Conservation (phyloP, 2,113 vertebrate genomes). For the Donacobius atricapilla region DNA sequence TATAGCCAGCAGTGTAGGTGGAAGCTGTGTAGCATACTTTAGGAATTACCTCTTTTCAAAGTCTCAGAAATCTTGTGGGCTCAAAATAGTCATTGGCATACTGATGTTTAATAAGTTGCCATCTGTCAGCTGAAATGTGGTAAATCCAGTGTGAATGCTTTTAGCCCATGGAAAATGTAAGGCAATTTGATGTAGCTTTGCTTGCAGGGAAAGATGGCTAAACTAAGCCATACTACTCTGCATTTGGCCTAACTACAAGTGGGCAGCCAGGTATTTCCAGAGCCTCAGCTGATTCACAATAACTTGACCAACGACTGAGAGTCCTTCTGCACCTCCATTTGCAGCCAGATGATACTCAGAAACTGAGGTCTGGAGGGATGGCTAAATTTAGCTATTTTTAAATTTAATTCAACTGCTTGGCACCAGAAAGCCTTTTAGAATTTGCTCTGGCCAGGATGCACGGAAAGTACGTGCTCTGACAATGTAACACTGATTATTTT, state of each 20-base stretch:
- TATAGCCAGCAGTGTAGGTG: neutral
- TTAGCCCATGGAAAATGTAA: neutral
- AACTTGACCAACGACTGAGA: neutral
- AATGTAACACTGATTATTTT: slow-evolving; percentile 6
- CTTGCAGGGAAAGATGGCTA: neutral
- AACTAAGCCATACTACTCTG: neutral
- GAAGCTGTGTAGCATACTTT: neutral
- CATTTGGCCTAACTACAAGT: neutral
- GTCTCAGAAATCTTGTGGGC: neutral
- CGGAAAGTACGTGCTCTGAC: slow-evolving; percentile 25
- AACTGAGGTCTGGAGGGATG: neutral
- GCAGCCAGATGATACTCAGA: neutral
- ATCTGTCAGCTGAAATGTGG: slow-evolving; percentile 25
- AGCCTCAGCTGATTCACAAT: neutral
- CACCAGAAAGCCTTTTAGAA: slow-evolving; percentile 17
- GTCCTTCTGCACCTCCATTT: neutral
- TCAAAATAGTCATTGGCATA: slow-evolving; percentile 6
- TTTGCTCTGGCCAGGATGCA: slow-evolving; percentile 24
- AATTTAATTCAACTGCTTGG: slow-evolving; percentile 39
- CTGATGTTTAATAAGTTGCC: slow-evolving; percentile 34
- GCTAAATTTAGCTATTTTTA: slow-evolving; percentile 28
- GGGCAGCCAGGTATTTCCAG: neutral
- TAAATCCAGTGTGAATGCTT: slow-evolving; percentile 16
- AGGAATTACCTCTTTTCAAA: slow-evolving; percentile 29
- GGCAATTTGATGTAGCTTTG: neutral